phyloP scores from a whole-genome alignment of 1,140 invertebrate genomes.

The Aphaenogaster ashmeadi region DNA sequence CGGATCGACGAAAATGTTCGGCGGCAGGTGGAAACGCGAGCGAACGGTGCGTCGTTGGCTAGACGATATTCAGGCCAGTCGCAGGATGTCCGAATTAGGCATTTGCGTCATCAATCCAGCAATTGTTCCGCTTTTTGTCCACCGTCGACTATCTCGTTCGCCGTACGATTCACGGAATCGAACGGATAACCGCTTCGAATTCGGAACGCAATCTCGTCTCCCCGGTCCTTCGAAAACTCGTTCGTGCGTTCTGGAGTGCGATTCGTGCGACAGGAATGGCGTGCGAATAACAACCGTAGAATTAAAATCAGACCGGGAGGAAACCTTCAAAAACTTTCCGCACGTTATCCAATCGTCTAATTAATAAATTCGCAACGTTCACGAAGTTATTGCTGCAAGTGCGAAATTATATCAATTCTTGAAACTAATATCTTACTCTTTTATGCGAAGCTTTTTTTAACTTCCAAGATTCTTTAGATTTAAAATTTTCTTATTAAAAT shows the following conservation, averaged over 20 bases:
- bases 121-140: constrained; percentile 72
- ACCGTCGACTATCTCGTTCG: constrained; percentile 22
- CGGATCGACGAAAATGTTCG: constrained; percentile 1
- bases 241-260: neutral
- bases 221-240: neutral
- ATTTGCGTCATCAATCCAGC: constrained; percentile 71
- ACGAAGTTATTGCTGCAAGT: no score
- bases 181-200: constrained; percentile 2
- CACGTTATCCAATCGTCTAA: neutral
- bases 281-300: neutral
- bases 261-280: neutral
- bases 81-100: constrained; percentile 77
- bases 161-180: constrained; percentile 36
- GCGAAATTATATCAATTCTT: neutral
- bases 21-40: neutral
- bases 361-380: neutral
- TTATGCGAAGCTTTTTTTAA: neutral
- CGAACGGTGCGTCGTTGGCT: neutral
- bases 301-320: neutral
- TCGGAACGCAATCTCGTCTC: neutral
- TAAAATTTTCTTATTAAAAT: neutral
- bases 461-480: neutral
- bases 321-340: neutral
- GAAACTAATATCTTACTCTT: neutral
- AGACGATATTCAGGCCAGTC: constrained; percentile 63